Conservation (phyloP, 2,113 vertebrate species). For the Takifugu flavidus region DNA sequence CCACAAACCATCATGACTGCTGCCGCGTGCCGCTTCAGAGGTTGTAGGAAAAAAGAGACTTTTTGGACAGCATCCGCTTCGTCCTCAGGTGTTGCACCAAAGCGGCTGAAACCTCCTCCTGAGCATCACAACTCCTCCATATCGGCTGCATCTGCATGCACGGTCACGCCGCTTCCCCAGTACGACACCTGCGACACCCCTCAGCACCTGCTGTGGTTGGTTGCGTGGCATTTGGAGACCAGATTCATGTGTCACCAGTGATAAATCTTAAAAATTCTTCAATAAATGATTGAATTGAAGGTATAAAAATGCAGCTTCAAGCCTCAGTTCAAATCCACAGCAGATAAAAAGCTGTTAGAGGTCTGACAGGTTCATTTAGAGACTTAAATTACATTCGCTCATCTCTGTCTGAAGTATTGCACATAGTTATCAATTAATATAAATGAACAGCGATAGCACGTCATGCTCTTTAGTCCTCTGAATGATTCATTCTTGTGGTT, state of each 20-base stretch:
- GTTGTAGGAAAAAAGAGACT: too few relatives aligned
- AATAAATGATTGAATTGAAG: not conserved
- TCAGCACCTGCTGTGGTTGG: constrained; percentile 1
- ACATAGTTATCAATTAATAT: constrained; percentile 5
- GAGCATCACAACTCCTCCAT: not conserved
- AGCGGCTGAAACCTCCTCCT: too few relatives aligned
- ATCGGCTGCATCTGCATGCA: not conserved
- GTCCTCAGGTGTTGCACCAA: not conserved
- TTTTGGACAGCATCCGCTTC: too few relatives aligned
- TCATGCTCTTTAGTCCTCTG: not conserved
- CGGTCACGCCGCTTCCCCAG: not conserved
- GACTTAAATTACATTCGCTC: constrained; percentile 19
- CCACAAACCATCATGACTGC: too few relatives aligned
- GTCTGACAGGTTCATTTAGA: not conserved
- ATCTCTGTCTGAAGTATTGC: constrained; percentile 9
- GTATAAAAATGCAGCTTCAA: not conserved
- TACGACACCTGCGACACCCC: not conserved
- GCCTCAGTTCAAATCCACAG: not conserved
- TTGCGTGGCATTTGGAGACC: not conserved
- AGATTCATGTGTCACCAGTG: not conserved
- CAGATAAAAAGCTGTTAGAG: constrained; percentile 9
- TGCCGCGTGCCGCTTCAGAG: too few relatives aligned
- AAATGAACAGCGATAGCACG: not conserved
- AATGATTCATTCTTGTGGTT: not conserved
- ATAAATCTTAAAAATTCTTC: not conserved